These are phyloP conservation scores for Beroe forskalii DNA, from an alignment of 37 sponge, comb jelly and placozoan species.

Conservation along the genomic window DNA sequence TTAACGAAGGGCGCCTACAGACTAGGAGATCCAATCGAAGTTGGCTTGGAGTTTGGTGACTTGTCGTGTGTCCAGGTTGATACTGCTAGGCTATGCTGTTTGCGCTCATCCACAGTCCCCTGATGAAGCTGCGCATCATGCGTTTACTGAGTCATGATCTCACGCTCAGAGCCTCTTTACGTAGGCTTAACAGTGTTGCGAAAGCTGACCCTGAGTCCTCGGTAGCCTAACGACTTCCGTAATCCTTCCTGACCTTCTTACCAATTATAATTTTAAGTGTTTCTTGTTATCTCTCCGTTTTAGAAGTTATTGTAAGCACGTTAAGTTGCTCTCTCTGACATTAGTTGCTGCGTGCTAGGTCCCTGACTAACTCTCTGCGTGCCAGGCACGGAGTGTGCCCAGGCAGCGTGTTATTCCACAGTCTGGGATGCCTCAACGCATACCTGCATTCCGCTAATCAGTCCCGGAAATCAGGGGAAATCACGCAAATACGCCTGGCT, in stretches of 20 bases:
- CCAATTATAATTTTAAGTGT: background rate
- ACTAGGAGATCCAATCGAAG: slow-evolving; percentile 64
- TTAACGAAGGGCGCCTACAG: slow-evolving; percentile 26
- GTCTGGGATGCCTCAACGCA: too few relatives aligned
- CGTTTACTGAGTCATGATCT: background rate
- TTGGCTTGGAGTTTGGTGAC: slow-evolving; percentile 43
- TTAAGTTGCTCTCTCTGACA: too few relatives aligned
- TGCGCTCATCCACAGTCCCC: background rate
- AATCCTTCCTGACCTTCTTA: background rate
- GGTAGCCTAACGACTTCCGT: background rate
- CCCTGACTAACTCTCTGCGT: too few relatives aligned
- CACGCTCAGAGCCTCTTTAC: background rate
- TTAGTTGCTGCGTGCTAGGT: too few relatives aligned
- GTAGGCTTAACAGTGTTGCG: background rate
- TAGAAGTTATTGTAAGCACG: too few relatives aligned
- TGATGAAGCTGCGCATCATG: background rate
- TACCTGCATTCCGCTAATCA: too few relatives aligned
- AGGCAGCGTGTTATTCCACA: too few relatives aligned
- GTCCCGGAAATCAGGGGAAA: too few relatives aligned
- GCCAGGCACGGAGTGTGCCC: too few relatives aligned
- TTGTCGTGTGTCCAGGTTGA: slow-evolving; percentile 55
- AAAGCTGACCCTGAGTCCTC: background rate
- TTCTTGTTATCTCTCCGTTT: background rate
- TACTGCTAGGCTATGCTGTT: background rate
- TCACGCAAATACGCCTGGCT: too few relatives aligned